A percentile compares a stretch with the other conserved stretches of the same genome.
Conservation (phyloP, 2,888 invertebrate genomes). For the Hydraecia micacea region DNA sequence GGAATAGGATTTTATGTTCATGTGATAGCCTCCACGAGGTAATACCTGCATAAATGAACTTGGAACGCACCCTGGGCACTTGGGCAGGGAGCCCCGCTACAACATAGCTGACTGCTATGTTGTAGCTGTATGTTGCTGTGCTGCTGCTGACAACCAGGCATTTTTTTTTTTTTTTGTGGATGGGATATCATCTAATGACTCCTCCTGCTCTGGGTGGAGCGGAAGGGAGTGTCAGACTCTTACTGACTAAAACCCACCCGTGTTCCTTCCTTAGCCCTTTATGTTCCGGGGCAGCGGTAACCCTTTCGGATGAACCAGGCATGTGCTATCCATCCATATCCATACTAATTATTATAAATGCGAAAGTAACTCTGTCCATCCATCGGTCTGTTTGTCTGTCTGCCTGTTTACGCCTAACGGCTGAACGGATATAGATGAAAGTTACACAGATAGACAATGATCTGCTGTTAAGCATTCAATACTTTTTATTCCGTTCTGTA, state of each 20-base stretch:
- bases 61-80: not conserved
- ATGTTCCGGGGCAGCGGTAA: no score
- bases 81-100: not conserved
- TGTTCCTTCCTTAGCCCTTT: no score
- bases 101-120: not conserved
- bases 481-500: no score
- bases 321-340: not conserved
- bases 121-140: no score
- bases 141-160: no score
- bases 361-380: not conserved
- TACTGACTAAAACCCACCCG: no score
- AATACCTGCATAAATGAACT: not conserved
- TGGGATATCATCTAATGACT: no score
- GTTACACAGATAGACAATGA: not conserved
- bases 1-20: not conserved
- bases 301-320: no score
- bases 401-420: not conserved
- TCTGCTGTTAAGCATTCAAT: not conserved
- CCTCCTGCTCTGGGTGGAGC: no score
- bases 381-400: not conserved
- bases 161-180: no score
- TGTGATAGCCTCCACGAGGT: not conserved
- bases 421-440: not conserved
- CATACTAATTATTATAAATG: not conserved
- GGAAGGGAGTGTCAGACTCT: no score